Conservation (phyloP, 2,797 vertebrate genomes). For the Lepus oiostolus region DNA sequence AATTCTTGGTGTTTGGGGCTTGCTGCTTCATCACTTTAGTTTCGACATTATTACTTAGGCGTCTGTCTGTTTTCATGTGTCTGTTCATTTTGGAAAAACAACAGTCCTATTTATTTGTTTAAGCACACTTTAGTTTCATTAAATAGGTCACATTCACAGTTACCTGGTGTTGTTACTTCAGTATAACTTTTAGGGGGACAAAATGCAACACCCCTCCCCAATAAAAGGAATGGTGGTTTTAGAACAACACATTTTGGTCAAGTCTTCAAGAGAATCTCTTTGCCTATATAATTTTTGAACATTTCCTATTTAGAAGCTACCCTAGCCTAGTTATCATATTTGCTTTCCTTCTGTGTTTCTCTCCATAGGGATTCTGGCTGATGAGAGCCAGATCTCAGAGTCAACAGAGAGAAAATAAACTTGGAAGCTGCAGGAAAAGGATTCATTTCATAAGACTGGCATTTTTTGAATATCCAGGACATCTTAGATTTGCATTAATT, state of each 20-base stretch:
- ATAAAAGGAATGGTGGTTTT: background rate
- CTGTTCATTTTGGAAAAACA: background rate
- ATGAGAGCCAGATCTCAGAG: background rate
- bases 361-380: background rate
- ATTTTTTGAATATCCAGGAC: background rate
- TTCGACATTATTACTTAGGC: background rate
- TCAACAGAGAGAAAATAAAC: background rate
- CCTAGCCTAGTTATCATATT: background rate
- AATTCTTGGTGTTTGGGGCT: background rate
- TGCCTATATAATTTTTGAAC: background rate
- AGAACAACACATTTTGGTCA: background rate
- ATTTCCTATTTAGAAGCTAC: background rate
- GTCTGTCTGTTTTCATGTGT: background rate
- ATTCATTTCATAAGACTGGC: background rate
- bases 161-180: background rate
- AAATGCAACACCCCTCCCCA: background rate
- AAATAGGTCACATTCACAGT: background rate
- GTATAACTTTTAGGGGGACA: background rate
- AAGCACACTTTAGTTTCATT: background rate
- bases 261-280: background rate
- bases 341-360: background rate
- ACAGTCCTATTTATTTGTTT: background rate
- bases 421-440: background rate
- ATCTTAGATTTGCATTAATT: background rate
- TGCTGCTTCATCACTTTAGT: background rate